Conservation (phyloP, 2,888 invertebrate genomes). For the Acronicta leporina region DNA sequence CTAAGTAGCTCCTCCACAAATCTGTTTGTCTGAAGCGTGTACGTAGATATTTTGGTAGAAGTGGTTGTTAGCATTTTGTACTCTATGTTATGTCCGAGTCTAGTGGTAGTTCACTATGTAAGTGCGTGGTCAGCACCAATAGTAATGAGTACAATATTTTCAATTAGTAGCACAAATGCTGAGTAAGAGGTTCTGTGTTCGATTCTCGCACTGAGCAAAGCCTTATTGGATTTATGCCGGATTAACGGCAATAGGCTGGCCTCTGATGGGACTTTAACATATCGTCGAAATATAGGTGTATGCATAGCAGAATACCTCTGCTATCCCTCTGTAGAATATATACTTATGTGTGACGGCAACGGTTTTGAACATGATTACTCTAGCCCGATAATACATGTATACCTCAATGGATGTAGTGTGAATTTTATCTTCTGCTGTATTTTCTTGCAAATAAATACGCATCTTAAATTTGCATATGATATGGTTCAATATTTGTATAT, state of each 20-base stretch:
- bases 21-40: conserved; percentile 37
- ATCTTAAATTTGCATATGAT: conserved; percentile 45
- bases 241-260: no score
- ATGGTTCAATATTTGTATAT: conserved; percentile 37
- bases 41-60: conserved; percentile 27
- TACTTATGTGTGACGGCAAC: no score
- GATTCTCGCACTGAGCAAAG: no score
- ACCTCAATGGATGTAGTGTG: conserved; percentile 4
- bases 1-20: conserved; percentile 55
- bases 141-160: conserved; percentile 5
- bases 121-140: neutral
- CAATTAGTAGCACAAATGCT: neutral
- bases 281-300: no score
- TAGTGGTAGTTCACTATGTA: neutral
- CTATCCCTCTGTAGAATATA: no score
- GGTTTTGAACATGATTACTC: neutral
- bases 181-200: no score
- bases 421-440: conserved; percentile 27
- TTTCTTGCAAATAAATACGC: conserved; percentile 22
- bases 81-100: conserved; percentile 6
- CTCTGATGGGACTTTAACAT: no score
- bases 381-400: neutral
- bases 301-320: no score
- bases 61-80: conserved; percentile 42
- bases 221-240: no score